Evolutionary conservation across 2,888 invertebrate genomes (phyloP).

Genomic region (Cheilosia pagana): DNA sequence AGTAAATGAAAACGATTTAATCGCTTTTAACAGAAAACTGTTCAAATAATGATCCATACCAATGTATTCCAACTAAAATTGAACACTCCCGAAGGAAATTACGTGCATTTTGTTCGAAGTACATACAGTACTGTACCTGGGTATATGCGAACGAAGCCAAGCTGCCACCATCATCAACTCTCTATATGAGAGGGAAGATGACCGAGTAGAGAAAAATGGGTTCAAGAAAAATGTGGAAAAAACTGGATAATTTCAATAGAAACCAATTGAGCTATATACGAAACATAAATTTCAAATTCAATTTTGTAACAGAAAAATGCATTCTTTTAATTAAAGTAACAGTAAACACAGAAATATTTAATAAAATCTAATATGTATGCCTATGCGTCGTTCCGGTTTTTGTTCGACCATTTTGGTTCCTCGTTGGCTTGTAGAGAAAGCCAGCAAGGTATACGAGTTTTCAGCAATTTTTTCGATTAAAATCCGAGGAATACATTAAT

Average conservation of each 20-base stretch:
- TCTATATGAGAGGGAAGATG: conserved; percentile 52
- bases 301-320: conserved; percentile 43
- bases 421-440: conserved; percentile 70
- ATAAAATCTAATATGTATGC: conserved; percentile 57
- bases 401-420: conserved; percentile 73
- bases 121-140: conserved; percentile 63
- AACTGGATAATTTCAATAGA: conserved; percentile 62
- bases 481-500: conserved; percentile 26
- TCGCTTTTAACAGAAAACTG: background rate
- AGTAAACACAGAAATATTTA: conserved; percentile 32
- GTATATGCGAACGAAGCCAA: conserved; percentile 60
- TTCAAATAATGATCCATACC: background rate
- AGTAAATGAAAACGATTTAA: background rate
- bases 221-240: conserved; percentile 60
- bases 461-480: conserved; percentile 61
- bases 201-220: conserved; percentile 44
- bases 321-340: background rate
- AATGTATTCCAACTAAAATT: background rate
- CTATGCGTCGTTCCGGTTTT: conserved; percentile 69
- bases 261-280: conserved; percentile 32
- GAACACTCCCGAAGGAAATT: background rate
- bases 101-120: conserved; percentile 54
- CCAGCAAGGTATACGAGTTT: conserved; percentile 61
- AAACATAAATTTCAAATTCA: conserved; percentile 46
- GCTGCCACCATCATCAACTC: conserved; percentile 66